Evolutionary conservation across 2,888 invertebrate species (phyloP), one percentile per base, ranked within the genome.

Genomic region (Lypha dubia): DNA sequence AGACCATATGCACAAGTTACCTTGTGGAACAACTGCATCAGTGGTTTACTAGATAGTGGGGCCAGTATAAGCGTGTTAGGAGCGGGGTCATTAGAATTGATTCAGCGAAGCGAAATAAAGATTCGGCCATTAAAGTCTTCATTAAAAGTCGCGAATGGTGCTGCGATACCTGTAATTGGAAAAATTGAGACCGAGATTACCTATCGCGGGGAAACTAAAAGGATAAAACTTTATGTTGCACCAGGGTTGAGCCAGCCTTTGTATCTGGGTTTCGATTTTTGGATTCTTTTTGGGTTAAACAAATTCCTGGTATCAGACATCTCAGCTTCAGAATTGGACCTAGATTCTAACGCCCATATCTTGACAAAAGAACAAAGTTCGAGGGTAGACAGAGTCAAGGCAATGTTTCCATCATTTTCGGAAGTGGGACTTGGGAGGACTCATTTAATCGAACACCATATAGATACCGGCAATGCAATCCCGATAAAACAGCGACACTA

Each of bases 251-350:
- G 22, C 53, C 17, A 53, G 22, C 7, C 28, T 1, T 22, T 68
- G 38, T 68, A 68, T 38, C 32, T 68, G 7, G 53, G 38, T 11
- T 68, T 68, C 20, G 53, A 68, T 35, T 68, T 68, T 53, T 68
- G 51, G 49, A 7, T 51, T 13, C 38, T 68, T 11, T 68, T 53
- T 44, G 63, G 63, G 13, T n/a, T n/a, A n/a, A n/a, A n/a, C n/a
- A n/a, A n/a, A n/a, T n/a, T n/a, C n/a, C n/a, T n/a, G n/a, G n/a
- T n/a, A n/a, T n/a, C n/a, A n/a, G n/a, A n/a, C n/a, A n/a, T n/a
- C n/a, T n/a, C n/a, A n/a, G n/a, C n/a, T 22, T n/a, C 20, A 4
- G 41, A 41, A 9, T 8, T 0, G n/a, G 4, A 13, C 7, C 17
- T 22, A 1, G 41, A 41, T 15, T 3, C 38, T 3, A 63, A 63